These are phyloP conservation scores for Drosophila multiciliata DNA, from an alignment of 2,888 invertebrate genomes.

Conservation along the genomic window DNA sequence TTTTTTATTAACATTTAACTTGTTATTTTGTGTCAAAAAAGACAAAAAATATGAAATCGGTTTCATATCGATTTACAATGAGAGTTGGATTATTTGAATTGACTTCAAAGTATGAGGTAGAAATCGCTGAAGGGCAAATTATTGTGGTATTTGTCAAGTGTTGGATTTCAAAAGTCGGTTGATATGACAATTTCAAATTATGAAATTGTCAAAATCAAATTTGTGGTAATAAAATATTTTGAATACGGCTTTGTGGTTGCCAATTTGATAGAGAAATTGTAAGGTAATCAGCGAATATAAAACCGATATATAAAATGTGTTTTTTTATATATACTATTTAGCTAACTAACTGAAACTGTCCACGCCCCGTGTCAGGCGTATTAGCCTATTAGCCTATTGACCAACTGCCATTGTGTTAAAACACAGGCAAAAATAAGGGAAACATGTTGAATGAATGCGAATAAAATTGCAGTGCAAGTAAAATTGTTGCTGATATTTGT, in stretches of 20 bases:
- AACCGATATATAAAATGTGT: neutral
- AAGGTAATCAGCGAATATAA: neutral
- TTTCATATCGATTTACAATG: neutral
- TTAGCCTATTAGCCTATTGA: slow-evolving; percentile 12
- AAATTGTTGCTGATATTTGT: slow-evolving; percentile 33
- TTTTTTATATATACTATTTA: slow-evolving; percentile 6
- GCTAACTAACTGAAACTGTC: slow-evolving; percentile 19
- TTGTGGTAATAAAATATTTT: slow-evolving; percentile 43
- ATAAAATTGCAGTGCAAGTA: slow-evolving; percentile 49
- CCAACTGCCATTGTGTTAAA: slow-evolving; percentile 37
- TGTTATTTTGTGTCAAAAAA: neutral
- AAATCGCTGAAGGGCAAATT: slow-evolving; percentile 1
- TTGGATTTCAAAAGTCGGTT: slow-evolving; percentile 35
- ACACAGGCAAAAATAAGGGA: neutral
- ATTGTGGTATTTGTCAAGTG: slow-evolving; percentile 23
- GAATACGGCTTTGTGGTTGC: slow-evolving; percentile 33
- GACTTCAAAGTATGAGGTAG: neutral
- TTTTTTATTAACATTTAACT: neutral
- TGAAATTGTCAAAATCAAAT: slow-evolving; percentile 52
- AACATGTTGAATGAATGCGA: slow-evolving; percentile 58
- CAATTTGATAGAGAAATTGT: neutral
- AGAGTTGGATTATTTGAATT: neutral
- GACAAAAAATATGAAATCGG: neutral
- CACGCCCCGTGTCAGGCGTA: neutral
- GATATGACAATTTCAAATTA: slow-evolving; percentile 51